A percentile compares a stretch with the other conserved stretches of the same genome.
phyloP scores from a whole-genome alignment of 2,113 vertebrate genomes.

The Psophia crepitans region DNA sequence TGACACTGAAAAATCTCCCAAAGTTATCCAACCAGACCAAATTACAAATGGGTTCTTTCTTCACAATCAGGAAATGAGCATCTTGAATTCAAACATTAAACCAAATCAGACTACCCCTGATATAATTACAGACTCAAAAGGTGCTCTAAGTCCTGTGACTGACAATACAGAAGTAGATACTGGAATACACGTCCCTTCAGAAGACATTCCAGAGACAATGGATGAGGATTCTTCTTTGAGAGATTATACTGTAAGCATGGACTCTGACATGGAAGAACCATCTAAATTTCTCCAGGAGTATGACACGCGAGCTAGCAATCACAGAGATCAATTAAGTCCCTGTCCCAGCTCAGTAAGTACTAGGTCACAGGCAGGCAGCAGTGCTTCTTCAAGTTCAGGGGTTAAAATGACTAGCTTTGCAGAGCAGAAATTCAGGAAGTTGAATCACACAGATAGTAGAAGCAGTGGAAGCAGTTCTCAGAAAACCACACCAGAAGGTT shows the following conservation, averaged over 20 bases:
- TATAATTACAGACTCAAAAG: constrained; percentile 80
- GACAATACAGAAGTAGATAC: constrained; percentile 93
- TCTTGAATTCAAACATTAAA: constrained; percentile 73
- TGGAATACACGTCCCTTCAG: constrained; percentile 91
- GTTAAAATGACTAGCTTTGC: constrained; percentile 96
- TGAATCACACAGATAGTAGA: constrained; percentile 81
- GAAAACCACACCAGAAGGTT: constrained; percentile 92
- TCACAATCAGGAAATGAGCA: constrained; percentile 80
- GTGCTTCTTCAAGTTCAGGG: constrained; percentile 86
- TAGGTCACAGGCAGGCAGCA: constrained; percentile 88
- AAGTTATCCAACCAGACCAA: constrained; percentile 73
- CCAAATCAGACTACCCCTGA: constrained; percentile 72
- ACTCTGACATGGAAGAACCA: constrained; percentile 89
- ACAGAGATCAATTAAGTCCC: constrained; percentile 80
- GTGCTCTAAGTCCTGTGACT: constrained; percentile 78
- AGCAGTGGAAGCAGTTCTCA: constrained; percentile 89
- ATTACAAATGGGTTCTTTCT: constrained; percentile 92
- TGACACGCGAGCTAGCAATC: constrained; percentile 73
- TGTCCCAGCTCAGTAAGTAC: constrained; percentile 85
- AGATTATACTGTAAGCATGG: constrained; percentile 93
- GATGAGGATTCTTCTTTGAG: constrained; percentile 95
- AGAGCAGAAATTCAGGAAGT: constrained; percentile 91
- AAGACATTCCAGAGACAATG: constrained; percentile 92
- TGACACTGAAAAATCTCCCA: constrained; percentile 79
- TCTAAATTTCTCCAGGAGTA: constrained; percentile 82